Base-by-base conservation (phyloP, 2,113 vertebrate species). In the Hirundichthys speculiger region DNA sequence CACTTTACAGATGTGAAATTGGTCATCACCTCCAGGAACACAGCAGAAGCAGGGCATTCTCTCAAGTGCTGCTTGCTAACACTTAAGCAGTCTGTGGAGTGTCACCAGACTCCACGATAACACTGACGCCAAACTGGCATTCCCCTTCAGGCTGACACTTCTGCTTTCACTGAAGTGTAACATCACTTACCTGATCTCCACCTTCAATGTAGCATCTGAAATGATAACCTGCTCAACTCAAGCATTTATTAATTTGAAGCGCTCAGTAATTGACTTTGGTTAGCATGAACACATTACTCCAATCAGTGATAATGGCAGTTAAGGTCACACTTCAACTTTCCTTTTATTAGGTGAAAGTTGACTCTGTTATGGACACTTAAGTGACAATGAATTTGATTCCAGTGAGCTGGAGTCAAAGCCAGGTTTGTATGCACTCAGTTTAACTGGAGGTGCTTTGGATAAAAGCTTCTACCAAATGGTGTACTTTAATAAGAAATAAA, bases 401-500 rank as follows among this genome's bases (percentile, higher is more conserved):
- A 10, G 30, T 34, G 30, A 10, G 30, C 30, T n/a, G n/a, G n/a
- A n/a, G n/a, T n/a, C n/a, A 34, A 6, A 1, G 30, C 30, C 30
- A 34, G 4, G 30, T 34, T 34, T 34, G 30, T 7, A 34, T 34
- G 30, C 30, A 34, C 30, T 34, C 30, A 34, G 3, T 2, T 34
- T 34, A 34, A 34, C 11, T 45, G 45, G 55, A 72, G 39, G 64
- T 22, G 15, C 64, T 77, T 74, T 74, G 56, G 62, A 67, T 67
- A 48, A 66, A 66, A 77, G 61, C 18, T 62, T 66, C 30, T 10
- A 34, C 30, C 30, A 34, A 34, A 34, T 34, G 30, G 30, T 51
- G 15, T 46, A 53, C 50, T 69, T 75, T 55, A 70, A 57, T 42
- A 40, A 45, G 40, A 25, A 27, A 16, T 70, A 58, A 52, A 77